Evolutionary conservation across 2,113 vertebrate species (phyloP), one percentile per base, ranked within the genome.

Genomic region (Bostrychus sinensis): DNA sequence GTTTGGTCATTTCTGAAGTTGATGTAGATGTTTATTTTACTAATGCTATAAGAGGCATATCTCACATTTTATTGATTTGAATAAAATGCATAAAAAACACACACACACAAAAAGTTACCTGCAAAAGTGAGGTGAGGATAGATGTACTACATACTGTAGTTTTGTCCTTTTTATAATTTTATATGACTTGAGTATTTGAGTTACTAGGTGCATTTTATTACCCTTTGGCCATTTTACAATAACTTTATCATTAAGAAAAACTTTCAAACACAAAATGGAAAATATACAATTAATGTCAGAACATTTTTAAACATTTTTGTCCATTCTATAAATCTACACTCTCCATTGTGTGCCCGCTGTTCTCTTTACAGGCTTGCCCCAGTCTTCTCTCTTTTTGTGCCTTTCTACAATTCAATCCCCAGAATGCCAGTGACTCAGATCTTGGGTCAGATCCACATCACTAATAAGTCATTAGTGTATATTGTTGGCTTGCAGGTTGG

Each of bases 391-490:
- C 86, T 99, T 36, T 99, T 97, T 87, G 95, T 98, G 89, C 97
- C 97, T 80, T 98, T 98, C 93, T 97, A 95, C 90, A 85, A 80
- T 74, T 94, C 95, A 67, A 94, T 99, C 85, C 97, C 97, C 56
- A 93, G 89, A 80, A 91, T 98, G 70, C 95, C 95, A 22, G 93
- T 98, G 88, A 94, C 95, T 55, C 96, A 95, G 78, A 87, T 98
- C 58, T 88, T 98, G 84, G 94, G 95, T 32, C 91, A 93, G 23
- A 89, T 98, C 82, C 91, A 94, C 77, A 94, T 99, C 91, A 98
- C 95, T 78, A 99, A 98, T 93, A 99, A 99, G 87, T 94, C 97
- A 23, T 81, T 99, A 81, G 93, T 98, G 85, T 99, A 99, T 88
- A 91, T 99, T 48, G 80, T 99, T 72, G 96, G 97, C 83, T 89